Percentiles rank a stretch among this genome's conserved stretches.
These are phyloP conservation scores for Andrena camellia DNA, from an alignment of 2,888 invertebrate species.

Conservation along the genomic window DNA sequence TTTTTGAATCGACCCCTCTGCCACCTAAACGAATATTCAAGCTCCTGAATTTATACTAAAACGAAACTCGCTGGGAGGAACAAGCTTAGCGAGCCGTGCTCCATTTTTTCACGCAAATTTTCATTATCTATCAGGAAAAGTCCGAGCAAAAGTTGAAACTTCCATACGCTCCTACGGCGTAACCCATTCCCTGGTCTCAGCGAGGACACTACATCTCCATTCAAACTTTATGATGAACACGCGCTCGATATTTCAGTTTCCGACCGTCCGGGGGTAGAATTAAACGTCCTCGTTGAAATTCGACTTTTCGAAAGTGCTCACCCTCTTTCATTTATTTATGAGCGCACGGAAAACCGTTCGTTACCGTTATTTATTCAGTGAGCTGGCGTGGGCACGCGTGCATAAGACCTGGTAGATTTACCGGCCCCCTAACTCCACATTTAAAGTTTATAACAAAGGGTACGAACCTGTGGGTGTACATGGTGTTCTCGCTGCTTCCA, in stretches of 20 bases:
- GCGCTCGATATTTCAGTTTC: conserved; percentile 6
- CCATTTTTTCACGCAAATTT: conserved; percentile 24
- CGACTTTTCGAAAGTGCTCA: not conserved
- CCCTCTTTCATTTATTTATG: not conserved
- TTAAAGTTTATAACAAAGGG: conserved; percentile 47
- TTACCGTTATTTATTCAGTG: conserved; percentile 3
- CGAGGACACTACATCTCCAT: conserved; percentile 24
- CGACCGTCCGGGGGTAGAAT: not conserved
- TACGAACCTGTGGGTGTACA: conserved; percentile 80
- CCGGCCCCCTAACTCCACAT: conserved; percentile 43
- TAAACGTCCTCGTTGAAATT: conserved; percentile 7
- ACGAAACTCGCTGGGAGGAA: conserved; percentile 15
- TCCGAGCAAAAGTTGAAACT: conserved; percentile 16
- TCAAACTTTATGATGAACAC: conserved; percentile 47
- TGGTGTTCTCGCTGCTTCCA: conserved; percentile 82
- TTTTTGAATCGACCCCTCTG: not conserved
- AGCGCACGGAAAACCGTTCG: not conserved
- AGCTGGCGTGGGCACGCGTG: not conserved
- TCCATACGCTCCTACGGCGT: not conserved
- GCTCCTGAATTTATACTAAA: not conserved
- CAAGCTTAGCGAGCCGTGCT: not conserved
- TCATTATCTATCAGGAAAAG: conserved; percentile 43
- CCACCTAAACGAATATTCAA: too few relatives aligned
- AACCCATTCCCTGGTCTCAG: conserved; percentile 8
- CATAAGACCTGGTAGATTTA: conserved; percentile 24